Evolutionary conservation across 2,113 vertebrate genomes (phyloP).

Genomic region (Sorex fumeus): DNA sequence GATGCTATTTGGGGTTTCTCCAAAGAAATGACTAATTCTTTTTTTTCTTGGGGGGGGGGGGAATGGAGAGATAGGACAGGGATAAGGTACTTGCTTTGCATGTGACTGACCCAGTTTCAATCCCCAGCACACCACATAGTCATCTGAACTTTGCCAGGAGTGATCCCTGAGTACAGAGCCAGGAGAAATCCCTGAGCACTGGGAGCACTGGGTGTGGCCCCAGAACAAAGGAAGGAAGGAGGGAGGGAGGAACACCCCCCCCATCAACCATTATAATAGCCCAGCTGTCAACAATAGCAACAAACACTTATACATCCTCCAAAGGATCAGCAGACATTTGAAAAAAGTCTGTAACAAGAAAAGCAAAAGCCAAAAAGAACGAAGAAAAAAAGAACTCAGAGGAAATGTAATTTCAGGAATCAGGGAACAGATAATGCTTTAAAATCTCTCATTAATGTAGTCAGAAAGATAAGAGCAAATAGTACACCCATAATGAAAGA

Average conservation of each 20-base stretch:
- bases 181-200: too few relatives aligned
- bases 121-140: too few relatives aligned
- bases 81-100: too few relatives aligned
- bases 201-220: too few relatives aligned
- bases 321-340: not conserved
- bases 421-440: not conserved
- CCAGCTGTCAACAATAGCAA: not conserved
- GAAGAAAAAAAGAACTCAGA: not conserved
- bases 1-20: not conserved
- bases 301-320: not conserved
- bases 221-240: not conserved
- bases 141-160: too few relatives aligned
- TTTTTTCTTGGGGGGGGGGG: too few relatives aligned
- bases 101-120: too few relatives aligned
- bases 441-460: not conserved
- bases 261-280: not conserved
- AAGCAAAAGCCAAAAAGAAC: not conserved
- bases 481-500: not conserved
- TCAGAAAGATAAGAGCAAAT: slow-evolving; percentile 35
- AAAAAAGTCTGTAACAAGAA: not conserved
- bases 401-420: not conserved
- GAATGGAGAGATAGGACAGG: too few relatives aligned
- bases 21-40: not conserved
- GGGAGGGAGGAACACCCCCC: too few relatives aligned
- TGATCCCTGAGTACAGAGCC: too few relatives aligned